Evolutionary conservation across 2,797 vertebrate species (phyloP).

Genomic region (Parauchenoglanis ngamensis): DNA sequence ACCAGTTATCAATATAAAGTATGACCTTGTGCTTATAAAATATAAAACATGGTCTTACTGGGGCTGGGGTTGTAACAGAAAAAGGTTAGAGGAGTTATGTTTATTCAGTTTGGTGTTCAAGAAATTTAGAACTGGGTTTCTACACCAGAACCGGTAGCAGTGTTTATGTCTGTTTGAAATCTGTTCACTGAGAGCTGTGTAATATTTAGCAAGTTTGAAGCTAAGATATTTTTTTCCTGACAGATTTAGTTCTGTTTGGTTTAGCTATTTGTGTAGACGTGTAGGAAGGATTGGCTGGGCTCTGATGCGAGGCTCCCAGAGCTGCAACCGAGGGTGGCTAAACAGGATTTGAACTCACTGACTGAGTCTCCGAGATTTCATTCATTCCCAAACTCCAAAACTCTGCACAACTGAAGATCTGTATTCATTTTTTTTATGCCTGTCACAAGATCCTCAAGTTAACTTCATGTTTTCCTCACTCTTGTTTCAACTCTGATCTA

Average conservation of each 20-base stretch:
- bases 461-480: background rate
- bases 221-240: conserved; percentile 64
- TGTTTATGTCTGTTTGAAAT: conserved; percentile 10
- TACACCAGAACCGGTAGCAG: background rate
- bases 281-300: conserved; percentile 72
- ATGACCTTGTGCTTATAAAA: background rate
- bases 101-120: background rate
- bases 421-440: background rate
- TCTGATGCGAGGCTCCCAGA: conserved; percentile 66
- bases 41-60: background rate
- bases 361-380: conserved; percentile 43
- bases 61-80: background rate
- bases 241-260: conserved; percentile 65
- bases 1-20: background rate
- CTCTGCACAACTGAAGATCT: conserved; percentile 20
- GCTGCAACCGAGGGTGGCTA: conserved; percentile 51
- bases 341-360: conserved; percentile 50
- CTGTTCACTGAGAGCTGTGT: conserved; percentile 36
- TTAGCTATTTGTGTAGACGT: conserved; percentile 71
- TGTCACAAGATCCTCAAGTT: background rate
- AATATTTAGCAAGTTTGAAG: conserved; percentile 61
- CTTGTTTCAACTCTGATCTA: background rate
- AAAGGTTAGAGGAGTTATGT: background rate
- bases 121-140: background rate
- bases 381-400: conserved; percentile 41